Conservation (phyloP, 1,140 invertebrate genomes). For the Diploscapter pachys region DNA sequence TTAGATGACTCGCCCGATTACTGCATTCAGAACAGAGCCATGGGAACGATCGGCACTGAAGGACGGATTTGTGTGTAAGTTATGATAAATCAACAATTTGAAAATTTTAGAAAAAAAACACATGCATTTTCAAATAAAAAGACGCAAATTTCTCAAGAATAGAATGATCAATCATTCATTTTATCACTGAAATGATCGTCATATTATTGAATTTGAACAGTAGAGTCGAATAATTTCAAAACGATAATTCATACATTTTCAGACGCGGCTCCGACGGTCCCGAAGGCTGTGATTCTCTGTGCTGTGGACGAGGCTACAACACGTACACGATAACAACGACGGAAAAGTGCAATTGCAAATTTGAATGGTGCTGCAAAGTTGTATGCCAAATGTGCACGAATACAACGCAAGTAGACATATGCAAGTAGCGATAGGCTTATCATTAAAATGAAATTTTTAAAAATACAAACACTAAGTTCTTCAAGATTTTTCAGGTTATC, state of each 20-base stretch:
- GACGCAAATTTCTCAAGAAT: no score
- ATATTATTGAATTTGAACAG: no score
- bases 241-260: neutral
- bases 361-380: constrained; percentile 84
- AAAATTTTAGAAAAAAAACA: no score
- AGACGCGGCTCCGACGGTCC: constrained; percentile 65
- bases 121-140: no score
- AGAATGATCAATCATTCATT: no score
- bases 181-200: no score
- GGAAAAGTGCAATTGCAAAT: constrained; percentile 76
- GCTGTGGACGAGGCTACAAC: constrained; percentile 69
- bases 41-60: constrained; percentile 66
- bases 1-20: constrained; percentile 85
- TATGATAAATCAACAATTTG: neutral
- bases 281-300: constrained; percentile 67
- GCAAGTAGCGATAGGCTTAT: constrained; percentile 20
- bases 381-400: constrained; percentile 74
- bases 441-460: no score
- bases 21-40: constrained; percentile 73
- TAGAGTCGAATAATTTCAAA: no score
- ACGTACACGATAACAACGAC: constrained; percentile 63
- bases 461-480: no score
- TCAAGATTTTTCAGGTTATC: no score
- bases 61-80: constrained; percentile 67
- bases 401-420: constrained; percentile 38